phyloP scores from a whole-genome alignment of 2,113 vertebrate species.

The Chaenogobius annularis region DNA sequence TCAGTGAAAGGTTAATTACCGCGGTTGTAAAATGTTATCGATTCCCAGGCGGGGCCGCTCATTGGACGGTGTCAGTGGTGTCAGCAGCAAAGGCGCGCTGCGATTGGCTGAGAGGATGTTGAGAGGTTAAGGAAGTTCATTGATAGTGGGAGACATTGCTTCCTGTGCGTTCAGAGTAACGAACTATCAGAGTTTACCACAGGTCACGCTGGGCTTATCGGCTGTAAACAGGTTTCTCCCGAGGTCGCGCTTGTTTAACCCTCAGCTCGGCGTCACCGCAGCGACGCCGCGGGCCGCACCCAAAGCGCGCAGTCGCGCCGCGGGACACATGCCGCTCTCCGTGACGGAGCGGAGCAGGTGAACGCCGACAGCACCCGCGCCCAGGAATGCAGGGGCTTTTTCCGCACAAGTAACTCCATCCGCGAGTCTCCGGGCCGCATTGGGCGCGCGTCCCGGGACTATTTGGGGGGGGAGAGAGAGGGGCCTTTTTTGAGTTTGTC shows the following conservation, averaged over 20 bases:
- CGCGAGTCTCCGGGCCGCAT: constrained; percentile 19
- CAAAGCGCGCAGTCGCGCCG: constrained; percentile 6
- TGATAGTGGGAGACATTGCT: constrained; percentile 5
- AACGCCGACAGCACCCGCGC: constrained; percentile 5
- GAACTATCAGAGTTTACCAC: constrained; percentile 29
- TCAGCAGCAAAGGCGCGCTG: neutral
- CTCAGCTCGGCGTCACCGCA: constrained; percentile 15
- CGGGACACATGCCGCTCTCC: neutral
- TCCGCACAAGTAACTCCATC: constrained; percentile 52
- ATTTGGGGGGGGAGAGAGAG: constrained; percentile 26
- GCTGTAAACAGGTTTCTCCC: constrained; percentile 32
- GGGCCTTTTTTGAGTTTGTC: constrained; percentile 25
- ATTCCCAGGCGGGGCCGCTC: constrained; percentile 1
- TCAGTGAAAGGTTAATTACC: neutral
- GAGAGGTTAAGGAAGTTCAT: constrained; percentile 46
- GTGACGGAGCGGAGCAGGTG: constrained; percentile 68
- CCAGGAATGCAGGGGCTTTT: constrained; percentile 43
- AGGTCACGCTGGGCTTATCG: constrained; percentile 39
- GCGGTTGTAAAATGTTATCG: constrained; percentile 50
- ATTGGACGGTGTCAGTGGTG: constrained; percentile 54
- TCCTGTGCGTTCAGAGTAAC: neutral
- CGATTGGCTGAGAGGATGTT: constrained; percentile 39
- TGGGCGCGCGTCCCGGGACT: constrained; percentile 20
- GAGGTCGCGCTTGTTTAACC: constrained; percentile 43
- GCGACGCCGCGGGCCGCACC: constrained; percentile 9